Evolutionary conservation across 1,140 invertebrate species (phyloP).

Genomic region (Lutraria rhynchaena): DNA sequence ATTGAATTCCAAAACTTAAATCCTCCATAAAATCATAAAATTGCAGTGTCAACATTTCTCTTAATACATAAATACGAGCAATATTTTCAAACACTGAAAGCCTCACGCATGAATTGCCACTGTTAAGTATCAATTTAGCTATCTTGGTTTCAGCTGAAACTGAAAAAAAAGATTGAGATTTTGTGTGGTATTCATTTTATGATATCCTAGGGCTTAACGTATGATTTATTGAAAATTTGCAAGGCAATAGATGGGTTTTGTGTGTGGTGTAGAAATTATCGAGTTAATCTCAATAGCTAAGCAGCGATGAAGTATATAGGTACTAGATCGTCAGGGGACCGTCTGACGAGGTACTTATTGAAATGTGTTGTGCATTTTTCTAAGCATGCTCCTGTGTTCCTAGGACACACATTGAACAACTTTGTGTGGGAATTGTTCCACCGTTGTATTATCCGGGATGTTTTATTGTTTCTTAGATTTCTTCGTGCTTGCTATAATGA

Average conservation of each 20-base stretch:
- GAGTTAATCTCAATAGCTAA: constrained; percentile 46
- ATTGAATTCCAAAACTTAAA: too few species aligned
- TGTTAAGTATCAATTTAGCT: too few species aligned
- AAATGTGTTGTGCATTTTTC: constrained; percentile 42
- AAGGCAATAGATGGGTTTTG: constrained; percentile 55
- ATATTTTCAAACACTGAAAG: too few species aligned
- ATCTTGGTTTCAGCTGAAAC: too few species aligned
- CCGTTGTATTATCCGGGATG: constrained; percentile 24
- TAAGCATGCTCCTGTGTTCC: neutral
- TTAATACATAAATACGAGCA: too few species aligned
- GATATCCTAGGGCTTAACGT: constrained; percentile 44
- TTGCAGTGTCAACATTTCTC: too few species aligned
- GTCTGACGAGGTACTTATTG: constrained; percentile 36
- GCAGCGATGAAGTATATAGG: constrained; percentile 24
- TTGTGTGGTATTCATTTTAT: constrained; percentile 55
- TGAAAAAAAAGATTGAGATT: constrained; percentile 2
- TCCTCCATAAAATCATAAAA: too few species aligned
- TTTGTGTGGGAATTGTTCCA: constrained; percentile 37
- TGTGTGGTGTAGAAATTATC: constrained; percentile 57
- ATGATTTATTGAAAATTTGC: constrained; percentile 61
- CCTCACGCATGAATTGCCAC: too few species aligned
- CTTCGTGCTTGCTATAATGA: neutral
- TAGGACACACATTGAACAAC: constrained; percentile 31
- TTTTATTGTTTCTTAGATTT: constrained; percentile 44
- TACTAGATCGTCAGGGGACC: constrained; percentile 29